A percentile compares a stretch with the other conserved stretches of the same genome.
phyloP scores from a whole-genome alignment of 1,140 invertebrate genomes.

The Psilanteris sp. region DNA sequence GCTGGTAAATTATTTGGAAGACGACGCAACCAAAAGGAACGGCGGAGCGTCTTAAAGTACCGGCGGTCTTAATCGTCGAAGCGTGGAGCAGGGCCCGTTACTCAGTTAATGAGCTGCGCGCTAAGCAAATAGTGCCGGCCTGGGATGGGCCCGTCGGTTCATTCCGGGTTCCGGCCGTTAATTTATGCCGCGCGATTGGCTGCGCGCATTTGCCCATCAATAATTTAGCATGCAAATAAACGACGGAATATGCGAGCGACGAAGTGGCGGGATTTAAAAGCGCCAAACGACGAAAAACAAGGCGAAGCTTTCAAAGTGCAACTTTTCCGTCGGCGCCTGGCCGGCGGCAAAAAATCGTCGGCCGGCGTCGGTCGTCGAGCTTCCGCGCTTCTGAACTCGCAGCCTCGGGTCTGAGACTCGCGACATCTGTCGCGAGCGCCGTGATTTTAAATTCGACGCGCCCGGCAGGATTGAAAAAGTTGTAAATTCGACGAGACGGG shows the following conservation, averaged over 20 bases:
- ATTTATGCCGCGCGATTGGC: no score
- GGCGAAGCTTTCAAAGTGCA: slow-evolving; percentile 75
- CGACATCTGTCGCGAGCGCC: slow-evolving; percentile 76
- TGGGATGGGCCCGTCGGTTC: no score
- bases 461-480: slow-evolving; percentile 59
- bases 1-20: no score
- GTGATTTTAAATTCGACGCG: slow-evolving; percentile 75
- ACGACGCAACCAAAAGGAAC: no score
- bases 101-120: no score
- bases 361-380: slow-evolving; percentile 58
- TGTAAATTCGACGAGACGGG: slow-evolving; percentile 41
- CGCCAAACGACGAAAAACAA: slow-evolving; percentile 71
- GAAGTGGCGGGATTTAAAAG: slow-evolving; percentile 34
- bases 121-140: no score
- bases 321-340: slow-evolving; percentile 77
- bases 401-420: slow-evolving; percentile 75
- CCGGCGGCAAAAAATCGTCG: slow-evolving; percentile 76
- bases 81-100: no score
- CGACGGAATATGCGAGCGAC: not conserved
- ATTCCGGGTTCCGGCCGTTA: no score
- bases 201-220: not conserved
- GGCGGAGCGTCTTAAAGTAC: no score
- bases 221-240: slow-evolving; percentile 1
- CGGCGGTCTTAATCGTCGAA: no score
- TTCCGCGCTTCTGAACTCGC: slow-evolving; percentile 64